A percentile compares a stretch with the other conserved stretches of the same genome.
These are phyloP conservation scores for Trachemys scripta DNA, from an alignment of 2,113 vertebrate species.

Conservation along the genomic window DNA sequence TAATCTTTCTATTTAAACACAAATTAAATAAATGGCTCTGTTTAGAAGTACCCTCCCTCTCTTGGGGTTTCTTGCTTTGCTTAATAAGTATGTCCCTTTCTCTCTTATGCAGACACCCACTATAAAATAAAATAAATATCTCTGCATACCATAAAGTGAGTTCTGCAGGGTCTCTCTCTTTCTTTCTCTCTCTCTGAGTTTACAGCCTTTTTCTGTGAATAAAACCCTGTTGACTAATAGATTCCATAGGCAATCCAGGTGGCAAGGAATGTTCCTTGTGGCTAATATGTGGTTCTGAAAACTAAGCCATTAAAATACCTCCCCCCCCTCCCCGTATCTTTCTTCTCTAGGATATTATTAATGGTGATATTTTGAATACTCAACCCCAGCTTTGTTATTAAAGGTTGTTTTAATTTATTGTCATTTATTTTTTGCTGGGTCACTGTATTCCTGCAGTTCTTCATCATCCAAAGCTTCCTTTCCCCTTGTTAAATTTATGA, in stretches of 20 bases:
- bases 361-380: constrained; percentile 20
- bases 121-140: constrained; percentile 49
- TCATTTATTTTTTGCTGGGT: background rate
- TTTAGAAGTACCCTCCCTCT: background rate
- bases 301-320: constrained; percentile 3
- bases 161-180: background rate
- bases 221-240: constrained; percentile 36
- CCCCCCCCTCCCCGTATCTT: background rate
- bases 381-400: constrained; percentile 19
- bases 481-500: background rate
- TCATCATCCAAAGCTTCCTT: background rate
- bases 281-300: constrained; percentile 11
- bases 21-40: constrained; percentile 16
- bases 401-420: background rate
- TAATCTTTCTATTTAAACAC: constrained; percentile 1
- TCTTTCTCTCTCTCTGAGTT: background rate
- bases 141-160: background rate
- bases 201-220: constrained; percentile 12
- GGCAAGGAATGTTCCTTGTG: background rate
- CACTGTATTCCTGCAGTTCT: background rate
- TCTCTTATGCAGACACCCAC: background rate
- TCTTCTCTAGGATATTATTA: background rate
- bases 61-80: accelerated
- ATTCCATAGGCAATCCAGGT: background rate
- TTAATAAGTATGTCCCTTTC: background rate